These are phyloP conservation scores for Erpetoichthys calabaricus DNA, from an alignment of 2,797 vertebrate genomes.

Conservation along the genomic window DNA sequence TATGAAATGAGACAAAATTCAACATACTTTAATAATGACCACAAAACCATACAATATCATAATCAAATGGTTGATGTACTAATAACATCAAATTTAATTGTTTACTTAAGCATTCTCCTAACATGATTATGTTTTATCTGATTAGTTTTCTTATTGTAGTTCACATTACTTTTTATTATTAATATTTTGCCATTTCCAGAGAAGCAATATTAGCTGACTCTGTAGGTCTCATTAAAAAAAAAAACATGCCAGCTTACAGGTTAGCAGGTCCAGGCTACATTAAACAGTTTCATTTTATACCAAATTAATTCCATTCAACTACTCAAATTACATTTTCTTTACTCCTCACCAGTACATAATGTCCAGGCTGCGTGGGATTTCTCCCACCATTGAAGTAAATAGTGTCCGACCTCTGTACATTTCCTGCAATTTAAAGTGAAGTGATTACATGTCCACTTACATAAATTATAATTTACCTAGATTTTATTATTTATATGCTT, in stretches of 20 bases:
- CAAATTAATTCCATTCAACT: neutral
- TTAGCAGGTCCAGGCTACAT: neutral
- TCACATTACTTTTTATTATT: too few relatives aligned
- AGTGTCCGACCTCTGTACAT: neutral
- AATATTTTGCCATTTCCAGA: too few relatives aligned
- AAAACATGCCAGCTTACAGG: neutral
- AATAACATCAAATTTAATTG: too few relatives aligned
- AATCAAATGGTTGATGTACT: too few relatives aligned
- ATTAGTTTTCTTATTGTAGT: too few relatives aligned
- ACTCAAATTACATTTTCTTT: neutral
- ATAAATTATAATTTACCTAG: conserved; percentile 49
- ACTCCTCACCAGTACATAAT: neutral
- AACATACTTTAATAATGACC: too few relatives aligned
- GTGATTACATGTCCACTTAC: conserved; percentile 63
- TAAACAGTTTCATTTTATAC: neutral
- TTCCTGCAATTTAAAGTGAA: conserved; percentile 49
- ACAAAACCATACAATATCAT: too few relatives aligned
- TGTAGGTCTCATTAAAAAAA: neutral
- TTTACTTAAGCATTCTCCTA: too few relatives aligned
- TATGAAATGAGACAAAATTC: too few relatives aligned
- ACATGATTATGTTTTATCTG: too few relatives aligned
- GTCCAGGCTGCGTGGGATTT: conserved; percentile 2
- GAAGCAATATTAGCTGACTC: too few relatives aligned
- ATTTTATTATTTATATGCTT: conserved; percentile 51
- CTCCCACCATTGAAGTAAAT: neutral